Percentiles rank a stretch among this genome's conserved stretches.
These are phyloP conservation scores for Strigamia crassipes DNA, from an alignment of 2,888 invertebrate species.

Conservation along the genomic window DNA sequence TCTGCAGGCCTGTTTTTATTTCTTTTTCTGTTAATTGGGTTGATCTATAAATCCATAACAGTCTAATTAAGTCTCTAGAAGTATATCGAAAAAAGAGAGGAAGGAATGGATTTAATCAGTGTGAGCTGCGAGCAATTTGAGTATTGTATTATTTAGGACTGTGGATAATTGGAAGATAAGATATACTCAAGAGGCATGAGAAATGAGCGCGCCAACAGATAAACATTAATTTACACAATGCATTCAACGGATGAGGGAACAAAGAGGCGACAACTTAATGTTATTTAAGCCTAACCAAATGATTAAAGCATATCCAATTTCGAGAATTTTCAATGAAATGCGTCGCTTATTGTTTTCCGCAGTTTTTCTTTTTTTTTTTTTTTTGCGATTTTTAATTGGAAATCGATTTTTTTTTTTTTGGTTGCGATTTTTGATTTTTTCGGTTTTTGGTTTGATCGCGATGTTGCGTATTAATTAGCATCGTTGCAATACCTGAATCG, in stretches of 20 bases:
- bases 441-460: neutral
- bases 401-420: neutral
- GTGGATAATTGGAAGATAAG: slow-evolving; percentile 30
- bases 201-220: slow-evolving; percentile 7
- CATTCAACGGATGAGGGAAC: neutral
- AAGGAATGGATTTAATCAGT: slow-evolving; percentile 1
- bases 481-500: slow-evolving; percentile 15
- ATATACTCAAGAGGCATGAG: neutral
- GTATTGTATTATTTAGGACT: slow-evolving; percentile 29
- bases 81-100: neutral
- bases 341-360: too few relatives aligned
- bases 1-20: too few relatives aligned
- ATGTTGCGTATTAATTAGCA: neutral
- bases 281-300: neutral
- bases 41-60: neutral
- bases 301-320: neutral
- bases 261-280: neutral
- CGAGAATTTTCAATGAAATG: neutral
- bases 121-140: slow-evolving; percentile 5
- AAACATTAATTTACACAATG: slow-evolving; percentile 16
- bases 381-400: too few relatives aligned
- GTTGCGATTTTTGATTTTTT: neutral
- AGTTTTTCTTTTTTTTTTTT: too few relatives aligned
- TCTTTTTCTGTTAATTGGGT: neutral
- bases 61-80: neutral